These are phyloP conservation scores for Linepithema humile DNA, from an alignment of 1,140 invertebrate genomes.

Conservation along the genomic window DNA sequence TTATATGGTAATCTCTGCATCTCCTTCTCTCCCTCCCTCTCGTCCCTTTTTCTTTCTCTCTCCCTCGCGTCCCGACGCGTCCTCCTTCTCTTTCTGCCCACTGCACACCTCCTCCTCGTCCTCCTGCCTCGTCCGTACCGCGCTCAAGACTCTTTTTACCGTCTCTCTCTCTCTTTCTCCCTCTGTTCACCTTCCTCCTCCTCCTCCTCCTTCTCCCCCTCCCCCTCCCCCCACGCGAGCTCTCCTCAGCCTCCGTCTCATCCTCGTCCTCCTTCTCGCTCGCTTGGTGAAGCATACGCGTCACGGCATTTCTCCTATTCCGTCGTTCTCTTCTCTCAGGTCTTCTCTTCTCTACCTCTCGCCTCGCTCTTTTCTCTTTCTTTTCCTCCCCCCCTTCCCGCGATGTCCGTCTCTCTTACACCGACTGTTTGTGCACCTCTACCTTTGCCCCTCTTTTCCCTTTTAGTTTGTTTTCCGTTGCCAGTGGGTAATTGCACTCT, in stretches of 20 bases:
- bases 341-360: conserved; percentile 26
- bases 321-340: conserved; percentile 44
- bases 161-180: conserved; percentile 41
- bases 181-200: conserved; percentile 10
- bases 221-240: conserved; percentile 34
- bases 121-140: conserved; percentile 4
- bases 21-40: conserved; percentile 73
- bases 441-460: conserved; percentile 64
- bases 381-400: conserved; percentile 2
- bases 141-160: conserved; percentile 40
- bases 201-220: conserved; percentile 35
- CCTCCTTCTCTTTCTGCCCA: background rate
- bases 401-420: conserved; percentile 23
- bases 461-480: conserved; percentile 81
- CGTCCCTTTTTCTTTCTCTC: conserved; percentile 57
- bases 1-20: conserved; percentile 82
- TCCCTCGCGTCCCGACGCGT: conserved; percentile 32
- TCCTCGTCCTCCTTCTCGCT: conserved; percentile 34
- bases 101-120: no score
- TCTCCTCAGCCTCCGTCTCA: conserved; percentile 45
- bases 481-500: conserved; percentile 81
- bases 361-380: conserved; percentile 7
- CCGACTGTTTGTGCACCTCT: conserved; percentile 5
- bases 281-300: conserved; percentile 62
- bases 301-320: conserved; percentile 69